Percentiles rank a stretch among this genome's conserved stretches.
Conservation (phyloP, 2,888 invertebrate genomes). For the Andrena hattorfiana region DNA sequence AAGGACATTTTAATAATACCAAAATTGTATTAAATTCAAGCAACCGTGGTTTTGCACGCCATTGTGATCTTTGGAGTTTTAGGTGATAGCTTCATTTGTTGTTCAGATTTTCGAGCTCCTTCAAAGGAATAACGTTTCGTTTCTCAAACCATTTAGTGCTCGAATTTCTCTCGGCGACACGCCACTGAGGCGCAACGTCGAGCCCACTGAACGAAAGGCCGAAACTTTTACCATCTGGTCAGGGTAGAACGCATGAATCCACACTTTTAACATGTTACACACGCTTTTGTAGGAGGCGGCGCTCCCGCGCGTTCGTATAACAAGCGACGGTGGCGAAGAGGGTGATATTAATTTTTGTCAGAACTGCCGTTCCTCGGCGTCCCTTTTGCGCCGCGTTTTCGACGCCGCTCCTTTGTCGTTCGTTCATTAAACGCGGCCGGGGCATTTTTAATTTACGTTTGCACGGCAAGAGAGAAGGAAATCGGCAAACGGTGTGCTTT, state of each 20-base stretch:
- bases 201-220: conserved; percentile 36
- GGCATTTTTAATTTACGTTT: conserved; percentile 80
- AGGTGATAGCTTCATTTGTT: conserved; percentile 7
- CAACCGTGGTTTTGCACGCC: neutral
- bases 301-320: conserved; percentile 56
- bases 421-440: conserved; percentile 75
- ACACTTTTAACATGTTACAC: conserved; percentile 68
- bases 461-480: conserved; percentile 63
- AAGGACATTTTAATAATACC: conserved; percentile 30
- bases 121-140: neutral
- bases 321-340: conserved; percentile 55
- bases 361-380: conserved; percentile 67
- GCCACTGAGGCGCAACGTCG: conserved; percentile 27
- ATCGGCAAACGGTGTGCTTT: conserved; percentile 63
- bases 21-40: conserved; percentile 63
- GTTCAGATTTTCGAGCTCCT: neutral
- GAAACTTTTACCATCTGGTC: conserved; percentile 63
- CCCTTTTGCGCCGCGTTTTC: conserved; percentile 71
- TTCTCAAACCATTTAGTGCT: neutral
- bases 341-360: conserved; percentile 78
- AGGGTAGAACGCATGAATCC: conserved; percentile 62
- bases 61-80: no score
- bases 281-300: conserved; percentile 57
- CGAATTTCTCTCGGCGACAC: neutral
- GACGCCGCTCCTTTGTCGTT: conserved; percentile 77